A percentile compares a stretch with the other conserved stretches of the same genome.
phyloP scores from a whole-genome alignment of 1,140 invertebrate species.

The Megathymus violae region DNA sequence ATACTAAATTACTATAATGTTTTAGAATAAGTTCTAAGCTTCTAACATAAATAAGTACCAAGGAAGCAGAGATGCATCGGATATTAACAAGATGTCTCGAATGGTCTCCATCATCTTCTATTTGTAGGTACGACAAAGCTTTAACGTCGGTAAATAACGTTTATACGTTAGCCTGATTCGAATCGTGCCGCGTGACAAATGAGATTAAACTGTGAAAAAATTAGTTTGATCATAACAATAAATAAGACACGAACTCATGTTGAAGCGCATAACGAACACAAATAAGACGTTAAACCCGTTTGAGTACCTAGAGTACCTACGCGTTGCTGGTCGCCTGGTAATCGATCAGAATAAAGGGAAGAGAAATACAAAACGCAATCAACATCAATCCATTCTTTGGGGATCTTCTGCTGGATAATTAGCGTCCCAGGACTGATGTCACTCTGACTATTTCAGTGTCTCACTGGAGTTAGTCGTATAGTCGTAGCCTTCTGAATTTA shows the following conservation, averaged over 20 bases:
- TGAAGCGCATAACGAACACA: conserved; percentile 8
- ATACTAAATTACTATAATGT: no score
- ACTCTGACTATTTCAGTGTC: no score
- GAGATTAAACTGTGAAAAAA: conserved; percentile 71
- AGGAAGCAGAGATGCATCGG: not conserved
- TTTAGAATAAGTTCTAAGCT: no score
- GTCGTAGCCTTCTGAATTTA: no score
- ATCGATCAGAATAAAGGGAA: not conserved
- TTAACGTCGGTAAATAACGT: conserved; percentile 25
- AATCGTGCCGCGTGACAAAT: conserved; percentile 59
- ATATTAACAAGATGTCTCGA: not conserved
- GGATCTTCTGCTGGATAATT: no score
- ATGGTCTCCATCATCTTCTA: no score
- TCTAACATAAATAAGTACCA: not conserved
- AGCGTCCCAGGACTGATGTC: no score
- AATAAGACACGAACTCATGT: conserved; percentile 54
- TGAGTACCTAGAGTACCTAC: conserved; percentile 6
- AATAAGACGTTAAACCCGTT: conserved; percentile 3
- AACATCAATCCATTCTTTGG: no score
- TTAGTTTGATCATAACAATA: conserved; percentile 58
- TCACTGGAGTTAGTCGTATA: no score
- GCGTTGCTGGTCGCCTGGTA: not conserved
- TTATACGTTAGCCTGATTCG: conserved; percentile 36
- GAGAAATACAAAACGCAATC: no score
- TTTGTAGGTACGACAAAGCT: not conserved